phyloP scores from a whole-genome alignment of 2,113 vertebrate genomes.

The Oreotrochilus melanogaster region DNA sequence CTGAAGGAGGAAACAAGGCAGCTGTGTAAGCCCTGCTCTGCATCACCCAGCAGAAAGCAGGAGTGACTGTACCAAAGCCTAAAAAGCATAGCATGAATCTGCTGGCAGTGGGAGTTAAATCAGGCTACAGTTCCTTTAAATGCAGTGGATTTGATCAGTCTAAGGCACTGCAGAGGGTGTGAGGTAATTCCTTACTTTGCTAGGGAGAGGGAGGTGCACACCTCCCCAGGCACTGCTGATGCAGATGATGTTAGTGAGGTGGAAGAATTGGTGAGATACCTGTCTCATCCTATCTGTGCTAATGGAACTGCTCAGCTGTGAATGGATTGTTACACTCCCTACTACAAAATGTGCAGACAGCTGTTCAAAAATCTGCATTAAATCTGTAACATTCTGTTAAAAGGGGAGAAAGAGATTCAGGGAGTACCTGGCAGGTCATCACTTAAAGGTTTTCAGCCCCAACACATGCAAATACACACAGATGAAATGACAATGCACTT shows the following conservation, averaged over 20 bases:
- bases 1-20: neutral
- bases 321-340: neutral
- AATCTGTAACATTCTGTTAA: neutral
- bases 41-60: neutral
- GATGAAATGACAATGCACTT: neutral
- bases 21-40: neutral
- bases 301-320: neutral
- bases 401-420: neutral
- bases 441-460: neutral
- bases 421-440: accelerated
- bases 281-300: neutral
- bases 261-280: neutral
- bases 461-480: neutral
- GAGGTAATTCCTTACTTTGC: neutral
- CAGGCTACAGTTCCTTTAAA: neutral
- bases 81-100: neutral
- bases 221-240: neutral
- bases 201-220: neutral
- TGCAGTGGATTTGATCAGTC: accelerated
- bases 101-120: neutral
- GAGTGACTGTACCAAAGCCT: neutral
- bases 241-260: neutral
- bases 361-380: neutral
- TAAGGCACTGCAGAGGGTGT: neutral
- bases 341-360: neutral